phyloP scores from a whole-genome alignment of 2,113 vertebrate genomes.

The Laticauda laticaudata region DNA sequence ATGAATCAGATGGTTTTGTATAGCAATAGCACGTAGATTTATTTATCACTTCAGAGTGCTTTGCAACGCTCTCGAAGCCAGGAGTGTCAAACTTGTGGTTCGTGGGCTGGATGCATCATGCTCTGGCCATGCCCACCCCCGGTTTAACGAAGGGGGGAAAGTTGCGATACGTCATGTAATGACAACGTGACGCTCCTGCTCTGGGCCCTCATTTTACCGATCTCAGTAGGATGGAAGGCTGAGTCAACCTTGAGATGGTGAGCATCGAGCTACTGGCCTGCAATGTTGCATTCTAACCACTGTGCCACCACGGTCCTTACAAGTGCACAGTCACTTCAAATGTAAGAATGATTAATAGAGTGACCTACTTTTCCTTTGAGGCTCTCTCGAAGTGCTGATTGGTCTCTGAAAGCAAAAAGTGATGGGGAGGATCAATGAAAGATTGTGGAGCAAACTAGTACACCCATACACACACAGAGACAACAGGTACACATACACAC shows the following conservation, averaged over 20 bases:
- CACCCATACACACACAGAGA: neutral
- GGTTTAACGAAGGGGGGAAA: no score
- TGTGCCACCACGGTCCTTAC: neutral
- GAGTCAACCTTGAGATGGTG: neutral
- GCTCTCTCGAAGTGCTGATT: neutral
- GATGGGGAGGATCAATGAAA: neutral
- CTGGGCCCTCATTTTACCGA: neutral
- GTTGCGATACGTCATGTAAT: no score
- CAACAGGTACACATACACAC: neutral
- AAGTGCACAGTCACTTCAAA: neutral
- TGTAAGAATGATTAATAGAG: neutral
- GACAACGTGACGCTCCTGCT: no score
- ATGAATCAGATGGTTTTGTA: neutral
- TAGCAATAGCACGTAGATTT: neutral
- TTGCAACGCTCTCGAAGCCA: neutral
- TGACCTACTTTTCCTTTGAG: conserved; percentile 21
- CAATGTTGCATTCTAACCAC: neutral
- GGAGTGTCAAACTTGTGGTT: no score
- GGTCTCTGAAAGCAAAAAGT: conserved; percentile 1
- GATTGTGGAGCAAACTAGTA: neutral
- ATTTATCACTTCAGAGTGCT: neutral
- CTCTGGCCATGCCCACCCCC: no score
- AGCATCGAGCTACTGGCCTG: neutral
- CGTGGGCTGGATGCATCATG: no score
- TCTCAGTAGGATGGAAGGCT: neutral